Evolutionary conservation across 2,797 vertebrate genomes (phyloP), one percentile per base, ranked within the genome.

Genomic region (Apogon talboti): DNA sequence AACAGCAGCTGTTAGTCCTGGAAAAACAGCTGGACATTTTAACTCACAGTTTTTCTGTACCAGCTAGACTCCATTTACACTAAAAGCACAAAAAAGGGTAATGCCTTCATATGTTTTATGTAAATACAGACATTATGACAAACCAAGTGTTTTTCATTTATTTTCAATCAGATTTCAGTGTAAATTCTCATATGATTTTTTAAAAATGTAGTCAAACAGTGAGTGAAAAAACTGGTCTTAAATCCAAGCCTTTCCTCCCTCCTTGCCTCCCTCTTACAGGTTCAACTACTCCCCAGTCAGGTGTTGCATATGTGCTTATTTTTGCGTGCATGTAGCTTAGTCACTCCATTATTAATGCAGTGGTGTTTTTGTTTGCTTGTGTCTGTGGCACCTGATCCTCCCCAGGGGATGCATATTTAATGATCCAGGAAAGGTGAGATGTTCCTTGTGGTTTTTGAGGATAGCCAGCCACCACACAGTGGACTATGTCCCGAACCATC

Each of bases 321-420:
- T 64, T 42, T 71, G 51, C 28, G 30, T 44, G 55, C 45, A 1
- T 62, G 60, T 24, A 71, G 66, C 51, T 70, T 42, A 58, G 74
- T 40, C 66, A 2, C 69, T 92, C 62, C 76, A 91, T 92, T 89
- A 91, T 91, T 92, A 80, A 92, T 89, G 84, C 70, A 49, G 69
- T 11, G 37, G 69, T 83, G 81, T 91, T 91, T 89, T 90, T 90
- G 85, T 89, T 91, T 87, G 70, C 83, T 92, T 87, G 89, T 89
- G 87, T 84, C 51, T 38, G 71, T 78, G 90, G 63, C 80, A 93
- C 84, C 69, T 8, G 81, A 93, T 87, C 82, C 81, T 78, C 76
- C 69, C 71, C 1, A 6, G 59, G 78, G 77, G 67, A 78, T 93
- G 75, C 84, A 93, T 91, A 87, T 91, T 92, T 93, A 89, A 94